Evolutionary conservation across 2,113 vertebrate genomes (phyloP).

Genomic region (Epinephelus fuscoguttatus): DNA sequence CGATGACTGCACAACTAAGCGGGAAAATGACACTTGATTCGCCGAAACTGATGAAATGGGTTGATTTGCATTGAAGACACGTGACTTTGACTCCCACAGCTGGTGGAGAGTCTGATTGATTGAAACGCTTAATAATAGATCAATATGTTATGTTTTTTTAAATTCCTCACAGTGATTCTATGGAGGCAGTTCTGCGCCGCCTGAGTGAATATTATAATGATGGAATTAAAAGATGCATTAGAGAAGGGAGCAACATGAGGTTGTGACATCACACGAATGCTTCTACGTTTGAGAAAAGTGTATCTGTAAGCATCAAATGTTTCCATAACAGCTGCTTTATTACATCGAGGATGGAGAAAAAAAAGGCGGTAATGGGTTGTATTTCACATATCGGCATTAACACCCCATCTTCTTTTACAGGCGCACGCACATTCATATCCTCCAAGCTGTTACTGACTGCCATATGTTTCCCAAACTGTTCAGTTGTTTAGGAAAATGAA

Average conservation of each 20-base stretch:
- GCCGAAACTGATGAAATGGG: conserved; percentile 33
- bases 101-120: conserved; percentile 27
- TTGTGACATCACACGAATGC: conserved; percentile 10
- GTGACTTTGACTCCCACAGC: conserved; percentile 7
- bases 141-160: conserved; percentile 19
- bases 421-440: background rate
- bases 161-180: background rate
- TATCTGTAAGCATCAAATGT: background rate
- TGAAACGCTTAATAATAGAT: conserved; percentile 63
- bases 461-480: conserved; percentile 40
- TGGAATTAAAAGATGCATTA: conserved; percentile 10
- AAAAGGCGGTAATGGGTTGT: conserved; percentile 15
- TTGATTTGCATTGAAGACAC: conserved; percentile 36
- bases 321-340: conserved; percentile 43
- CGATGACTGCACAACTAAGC: background rate
- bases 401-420: conserved; percentile 15
- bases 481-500: conserved; percentile 6
- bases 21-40: conserved; percentile 36
- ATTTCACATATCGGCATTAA: conserved; percentile 9
- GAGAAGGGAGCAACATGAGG: background rate
- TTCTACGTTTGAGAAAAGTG: background rate
- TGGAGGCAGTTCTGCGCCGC: background rate
- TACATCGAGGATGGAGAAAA: background rate
- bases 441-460: conserved; percentile 28
- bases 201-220: conserved; percentile 19